Percentiles rank a stretch among this genome's conserved stretches.
These are phyloP conservation scores for Gymnosoma rotundatum DNA, from an alignment of 2,888 invertebrate species.

Conservation along the genomic window DNA sequence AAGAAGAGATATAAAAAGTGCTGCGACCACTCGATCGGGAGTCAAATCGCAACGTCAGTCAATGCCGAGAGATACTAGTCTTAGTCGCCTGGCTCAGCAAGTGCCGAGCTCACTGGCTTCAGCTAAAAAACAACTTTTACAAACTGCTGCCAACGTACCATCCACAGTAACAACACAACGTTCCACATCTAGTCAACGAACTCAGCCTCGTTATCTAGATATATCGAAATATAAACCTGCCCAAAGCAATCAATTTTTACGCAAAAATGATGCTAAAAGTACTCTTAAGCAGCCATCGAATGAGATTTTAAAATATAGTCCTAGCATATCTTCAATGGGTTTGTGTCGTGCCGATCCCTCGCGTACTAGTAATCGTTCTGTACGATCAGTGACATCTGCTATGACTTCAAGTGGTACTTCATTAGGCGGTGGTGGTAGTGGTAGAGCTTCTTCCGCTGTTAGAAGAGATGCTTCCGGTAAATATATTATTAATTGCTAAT, in stretches of 20 bases:
- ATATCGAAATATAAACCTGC: conserved; percentile 85
- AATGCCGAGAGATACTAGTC: conserved; percentile 82
- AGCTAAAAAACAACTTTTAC: conserved; percentile 81
- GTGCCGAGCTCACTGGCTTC: conserved; percentile 81
- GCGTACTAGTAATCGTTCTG: conserved; percentile 81
- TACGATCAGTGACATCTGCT: conserved; percentile 78
- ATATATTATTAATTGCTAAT: conserved; percentile 33
- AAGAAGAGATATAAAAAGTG: conserved; percentile 79
- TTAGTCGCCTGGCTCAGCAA: conserved; percentile 81
- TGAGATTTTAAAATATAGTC: conserved; percentile 79
- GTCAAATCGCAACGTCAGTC: conserved; percentile 78
- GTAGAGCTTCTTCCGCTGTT: conserved; percentile 76
- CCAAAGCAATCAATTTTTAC: conserved; percentile 83
- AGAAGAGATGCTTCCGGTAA: conserved; percentile 80
- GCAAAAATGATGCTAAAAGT: conserved; percentile 84
- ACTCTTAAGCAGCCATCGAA: conserved; percentile 77
- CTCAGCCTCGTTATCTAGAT: conserved; percentile 84
- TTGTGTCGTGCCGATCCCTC: conserved; percentile 79
- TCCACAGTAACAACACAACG: conserved; percentile 64
- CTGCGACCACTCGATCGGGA: conserved; percentile 63
- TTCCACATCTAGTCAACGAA: conserved; percentile 74
- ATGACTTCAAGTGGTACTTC: conserved; percentile 78
- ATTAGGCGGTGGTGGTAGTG: conserved; percentile 71
- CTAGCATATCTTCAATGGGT: conserved; percentile 81
- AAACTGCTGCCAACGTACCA: conserved; percentile 76